Evolutionary conservation across 92 coral and sea anemone genomes (phyloP).

Genomic region (Epizoanthus ramosus): DNA sequence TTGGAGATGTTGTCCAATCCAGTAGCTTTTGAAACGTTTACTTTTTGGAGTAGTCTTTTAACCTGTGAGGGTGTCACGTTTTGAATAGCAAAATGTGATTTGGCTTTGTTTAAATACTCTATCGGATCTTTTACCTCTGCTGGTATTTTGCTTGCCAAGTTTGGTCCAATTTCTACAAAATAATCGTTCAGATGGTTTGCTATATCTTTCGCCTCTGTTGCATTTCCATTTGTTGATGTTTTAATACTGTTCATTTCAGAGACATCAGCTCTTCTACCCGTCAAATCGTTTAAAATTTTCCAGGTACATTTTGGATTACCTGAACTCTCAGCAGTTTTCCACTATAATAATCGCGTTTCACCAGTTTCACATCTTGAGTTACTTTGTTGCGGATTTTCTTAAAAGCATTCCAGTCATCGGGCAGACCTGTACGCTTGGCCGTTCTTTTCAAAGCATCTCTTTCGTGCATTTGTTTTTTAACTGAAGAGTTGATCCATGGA

Average conservation of each 20-base stretch:
- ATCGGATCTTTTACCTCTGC: background rate
- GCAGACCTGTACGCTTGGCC: conserved; percentile 20
- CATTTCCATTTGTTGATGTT: background rate
- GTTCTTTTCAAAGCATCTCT: conserved; percentile 40
- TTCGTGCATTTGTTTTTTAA: conserved; percentile 34
- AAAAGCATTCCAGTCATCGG: conserved; percentile 28
- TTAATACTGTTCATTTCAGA: conserved; percentile 37
- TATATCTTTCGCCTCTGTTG: conserved; percentile 28
- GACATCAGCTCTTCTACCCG: background rate
- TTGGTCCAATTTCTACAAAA: conserved; percentile 31
- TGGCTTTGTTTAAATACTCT: too few species aligned
- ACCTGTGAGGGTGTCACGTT: too few species aligned
- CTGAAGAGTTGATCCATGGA: conserved; percentile 37
- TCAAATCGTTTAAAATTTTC: conserved; percentile 33
- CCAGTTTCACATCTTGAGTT: conserved; percentile 12
- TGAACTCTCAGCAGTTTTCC: conserved; percentile 7
- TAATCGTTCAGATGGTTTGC: conserved; percentile 32
- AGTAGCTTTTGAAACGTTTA: too few species aligned
- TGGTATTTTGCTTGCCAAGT: conserved; percentile 29
- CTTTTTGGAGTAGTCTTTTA: too few species aligned
- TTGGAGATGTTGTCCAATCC: too few species aligned
- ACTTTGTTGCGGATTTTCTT: conserved; percentile 24
- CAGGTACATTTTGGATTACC: conserved; percentile 34
- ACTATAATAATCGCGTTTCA: conserved; percentile 8
- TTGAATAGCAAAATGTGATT: too few species aligned